Evolutionary conservation across 2,888 invertebrate species (phyloP).

Genomic region (Coleophora flavipennella): DNA sequence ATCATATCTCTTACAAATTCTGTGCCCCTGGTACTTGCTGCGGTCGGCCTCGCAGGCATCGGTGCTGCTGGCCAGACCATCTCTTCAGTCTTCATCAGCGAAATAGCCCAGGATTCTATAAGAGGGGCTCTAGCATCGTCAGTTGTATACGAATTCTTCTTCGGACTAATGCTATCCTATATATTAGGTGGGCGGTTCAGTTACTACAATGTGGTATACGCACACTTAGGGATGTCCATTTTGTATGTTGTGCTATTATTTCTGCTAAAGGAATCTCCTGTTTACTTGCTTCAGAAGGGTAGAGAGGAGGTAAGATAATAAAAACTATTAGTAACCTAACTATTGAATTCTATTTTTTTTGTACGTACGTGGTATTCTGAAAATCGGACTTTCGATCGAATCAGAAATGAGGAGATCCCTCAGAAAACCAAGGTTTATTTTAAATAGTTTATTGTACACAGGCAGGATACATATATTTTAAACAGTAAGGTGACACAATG

Average conservation of each 20-base stretch:
- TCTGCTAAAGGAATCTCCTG: constrained; percentile 45
- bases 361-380: no score
- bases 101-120: constrained; percentile 44
- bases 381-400: no score
- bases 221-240: constrained; percentile 33
- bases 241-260: constrained; percentile 35
- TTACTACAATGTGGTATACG: constrained; percentile 37
- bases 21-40: constrained; percentile 29
- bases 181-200: constrained; percentile 38
- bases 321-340: not conserved
- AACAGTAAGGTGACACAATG: no score
- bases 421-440: no score
- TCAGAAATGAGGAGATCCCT: no score
- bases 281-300: constrained; percentile 38
- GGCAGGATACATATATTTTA: no score
- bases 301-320: constrained; percentile 39
- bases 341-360: no score
- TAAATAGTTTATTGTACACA: no score
- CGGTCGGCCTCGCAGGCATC: constrained; percentile 32
- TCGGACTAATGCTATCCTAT: constrained; percentile 44
- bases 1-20: constrained; percentile 32
- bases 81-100: constrained; percentile 43
- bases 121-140: constrained; percentile 36
- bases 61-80: constrained; percentile 47
- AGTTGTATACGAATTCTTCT: constrained; percentile 35